Evolutionary conservation across 1,140 invertebrate genomes (phyloP), one percentile per base, ranked within the genome.

Genomic region (Oedothorax gibbosus): DNA sequence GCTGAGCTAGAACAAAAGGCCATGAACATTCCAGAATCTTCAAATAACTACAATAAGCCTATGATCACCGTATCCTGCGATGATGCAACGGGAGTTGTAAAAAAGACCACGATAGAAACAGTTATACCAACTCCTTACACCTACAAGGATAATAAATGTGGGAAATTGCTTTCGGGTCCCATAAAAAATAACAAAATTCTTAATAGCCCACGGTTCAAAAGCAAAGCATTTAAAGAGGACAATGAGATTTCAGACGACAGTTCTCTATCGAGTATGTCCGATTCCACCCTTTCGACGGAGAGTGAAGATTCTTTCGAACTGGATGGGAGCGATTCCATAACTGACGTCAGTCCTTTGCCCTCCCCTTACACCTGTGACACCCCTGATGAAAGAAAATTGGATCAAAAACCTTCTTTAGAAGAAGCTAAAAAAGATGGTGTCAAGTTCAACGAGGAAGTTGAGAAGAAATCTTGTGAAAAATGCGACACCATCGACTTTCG

Each of bases 221-320:
- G 51, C 15, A 84, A 84, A 49, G 20, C 76, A 7, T 84, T 84
- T 20, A 64, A 21, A 20, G 81, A 83, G 12, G 62, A 84, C 4
- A 64, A 54, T 82, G 81, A 84, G 5, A 57, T 75, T 18, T 84
- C 81, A 8, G 81, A 84, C 51, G 81, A 84, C 21, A 84, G 81
- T 21, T 84, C 81, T 18, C 20, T 85, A 15, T 86, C 85, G 3
- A 82, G 78, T 51, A 69, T 81, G 69, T 85, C 84, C 3, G 69
- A 62, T 51, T 79, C 78, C 65, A 76, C 72, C 2, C 6, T 75
- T 18, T 76, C 72, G 18, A 60, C 85, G 35, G 51, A 64, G 7
- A 82, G 78, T 54, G 78, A 76, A 49, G 79, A 82, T 64, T 81
- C 78, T 15, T 81, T 81, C 53, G 79, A 82, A 68, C 15, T 62